Base-by-base conservation (phyloP, 2,888 invertebrate species). In the Odontocolon sp. region DNA sequence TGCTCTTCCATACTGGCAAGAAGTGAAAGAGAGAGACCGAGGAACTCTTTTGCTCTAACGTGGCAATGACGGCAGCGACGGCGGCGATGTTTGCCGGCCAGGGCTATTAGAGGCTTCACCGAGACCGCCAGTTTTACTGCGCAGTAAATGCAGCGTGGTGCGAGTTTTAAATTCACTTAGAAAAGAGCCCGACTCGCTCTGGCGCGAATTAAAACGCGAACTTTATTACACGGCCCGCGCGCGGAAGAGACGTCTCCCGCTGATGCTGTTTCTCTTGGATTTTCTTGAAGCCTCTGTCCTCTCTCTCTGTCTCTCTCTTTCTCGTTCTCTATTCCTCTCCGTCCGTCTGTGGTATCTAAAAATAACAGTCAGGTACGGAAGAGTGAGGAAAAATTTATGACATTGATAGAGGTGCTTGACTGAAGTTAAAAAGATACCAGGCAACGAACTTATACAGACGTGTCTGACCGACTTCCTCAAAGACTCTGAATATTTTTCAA, bases 111-210 rank as follows among this genome's bases (percentile, higher is more conserved):
- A 87, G 88, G 82, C 81, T 75, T 77, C 54, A 23, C 18, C 47
- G 67, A 64, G 74, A 75, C 64, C 81, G 80, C 83, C 80, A 70
- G 80, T 85, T 88, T 88, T 88, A 88, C 85, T 83, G 87, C 86
- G 81, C 87, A 80, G 84, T 88, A 88, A 88, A 86, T 87, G 87
- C 85, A 81, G 83, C 81, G 82, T 79, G 83, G 83, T 81, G 85
- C 82, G 84, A 86, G 84, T 87, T 87, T 88, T 86, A 87, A 88
- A 88, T 87, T 88, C 87, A 86, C 86, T 87, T 86, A 85, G 79
- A 71, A 67, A 61, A 77, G 76, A 61, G 76, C 80, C 80, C 79
- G 78, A 82, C 71, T 78, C 77, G 70, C 75, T 57, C 63, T 56
- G 68, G 66, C 79, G 80, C 80, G 78, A 87, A 87, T 87, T 87